These are phyloP conservation scores for Euplexia lucipara DNA, from an alignment of 2,888 invertebrate species.

Conservation along the genomic window DNA sequence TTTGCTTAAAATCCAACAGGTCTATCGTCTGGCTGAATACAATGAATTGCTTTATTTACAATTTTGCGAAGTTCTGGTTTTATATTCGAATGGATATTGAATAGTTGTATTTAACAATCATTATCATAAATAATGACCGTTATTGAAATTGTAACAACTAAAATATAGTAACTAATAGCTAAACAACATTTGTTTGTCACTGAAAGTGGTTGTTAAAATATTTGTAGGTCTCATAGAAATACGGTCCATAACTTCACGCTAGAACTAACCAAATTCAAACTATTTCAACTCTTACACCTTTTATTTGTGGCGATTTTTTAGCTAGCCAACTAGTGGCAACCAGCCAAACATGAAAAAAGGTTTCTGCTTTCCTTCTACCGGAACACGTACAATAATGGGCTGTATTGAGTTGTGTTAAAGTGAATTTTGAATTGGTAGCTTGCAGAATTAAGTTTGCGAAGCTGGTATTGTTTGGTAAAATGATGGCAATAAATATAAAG, in stretches of 20 bases:
- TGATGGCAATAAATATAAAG: conserved; percentile 86
- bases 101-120: too few relatives aligned
- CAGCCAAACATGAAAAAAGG: conserved; percentile 77
- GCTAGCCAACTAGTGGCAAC: conserved; percentile 79
- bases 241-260: conserved; percentile 30
- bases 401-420: conserved; percentile 65
- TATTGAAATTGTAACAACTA: too few relatives aligned
- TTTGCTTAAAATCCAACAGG: conserved; percentile 15
- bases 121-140: too few relatives aligned
- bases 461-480: conserved; percentile 84
- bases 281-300: conserved; percentile 82
- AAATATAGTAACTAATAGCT: background rate
- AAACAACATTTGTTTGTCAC: too few relatives aligned
- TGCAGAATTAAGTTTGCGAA: conserved; percentile 67
- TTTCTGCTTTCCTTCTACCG: conserved; percentile 42
- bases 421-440: conserved; percentile 46
- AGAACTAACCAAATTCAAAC: conserved; percentile 79
- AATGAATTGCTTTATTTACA: conserved; percentile 9
- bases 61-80: background rate
- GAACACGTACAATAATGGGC: conserved; percentile 59
- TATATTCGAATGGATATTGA: background rate
- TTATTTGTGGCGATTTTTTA: conserved; percentile 75
- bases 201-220: conserved; percentile 1
- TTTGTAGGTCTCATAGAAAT: conserved; percentile 30
- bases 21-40: background rate